Evolutionary conservation across 2,888 invertebrate species (phyloP), one percentile per base, ranked within the genome.

Genomic region (Lamellibrachia columna): DNA sequence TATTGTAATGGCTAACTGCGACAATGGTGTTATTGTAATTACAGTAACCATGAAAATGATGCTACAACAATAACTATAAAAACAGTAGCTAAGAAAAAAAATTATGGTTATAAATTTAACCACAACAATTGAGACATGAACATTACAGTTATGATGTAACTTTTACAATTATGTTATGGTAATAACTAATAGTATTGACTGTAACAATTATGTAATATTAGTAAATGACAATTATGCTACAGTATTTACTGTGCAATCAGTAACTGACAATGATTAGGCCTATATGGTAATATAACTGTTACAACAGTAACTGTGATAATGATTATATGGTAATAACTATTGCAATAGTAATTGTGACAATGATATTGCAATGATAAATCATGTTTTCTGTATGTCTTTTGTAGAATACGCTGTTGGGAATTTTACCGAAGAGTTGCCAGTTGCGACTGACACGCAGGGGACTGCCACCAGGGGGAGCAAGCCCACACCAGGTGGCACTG

Each of bases 361-460:
- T 6, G n/a, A 75, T n/a, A 75, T 3, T 22, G 40, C 40, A 40
- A 40, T 40, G 40, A 90, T 90, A n/a, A 90, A n/a, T 22, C 15
- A 22, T 90, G 15, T n/a, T 90, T 22, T n/a, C 40, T 40, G 92
- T 11, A 90, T 22, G 9, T 58, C 55, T 92, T 92, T 94, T 93
- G 22, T 96, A 97, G 97, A 97, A 94, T 96, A 97, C 28, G 97
- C 97, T 52, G 96, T 97, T 93, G 97, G 97, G 11, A 98, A 98
- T 96, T 98, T 98, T 96, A 97, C 98, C 1, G 97, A 97, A 4
- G 98, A 98, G 93, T 93, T 94, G 8, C 95, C 95, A 75, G 7
- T 95, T 95, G 15, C 94, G 95, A 7, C 95, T 95, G 15, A 95
- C 95, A 8, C 92, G 93, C 75, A n/a, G 75, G 75, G 75, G 9